Conservation (phyloP, 92 coral and sea anemone species). For the Siderastrea siderea region DNA sequence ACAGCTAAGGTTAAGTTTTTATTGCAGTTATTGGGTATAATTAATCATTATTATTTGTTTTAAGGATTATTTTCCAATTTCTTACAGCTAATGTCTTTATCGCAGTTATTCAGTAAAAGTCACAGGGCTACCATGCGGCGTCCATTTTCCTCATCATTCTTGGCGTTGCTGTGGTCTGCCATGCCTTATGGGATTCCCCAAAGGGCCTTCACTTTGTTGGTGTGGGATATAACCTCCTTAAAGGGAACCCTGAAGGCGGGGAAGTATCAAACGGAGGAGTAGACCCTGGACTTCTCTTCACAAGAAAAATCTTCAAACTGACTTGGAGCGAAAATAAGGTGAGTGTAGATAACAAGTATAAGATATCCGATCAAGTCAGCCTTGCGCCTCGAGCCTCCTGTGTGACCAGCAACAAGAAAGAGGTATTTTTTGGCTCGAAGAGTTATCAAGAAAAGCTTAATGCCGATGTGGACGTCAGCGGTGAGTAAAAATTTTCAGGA, state of each 20-base stretch:
- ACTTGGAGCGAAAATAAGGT: conserved; percentile 28
- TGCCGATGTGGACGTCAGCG: neutral
- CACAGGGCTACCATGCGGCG: conserved; percentile 1
- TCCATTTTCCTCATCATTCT: neutral
- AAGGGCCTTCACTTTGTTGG: conserved; percentile 71
- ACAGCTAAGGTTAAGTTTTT: no score
- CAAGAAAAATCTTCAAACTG: conserved; percentile 61
- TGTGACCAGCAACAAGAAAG: neutral
- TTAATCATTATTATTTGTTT: no score
- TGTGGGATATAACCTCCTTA: conserved; percentile 69
- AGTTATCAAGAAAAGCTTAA: conserved; percentile 19
- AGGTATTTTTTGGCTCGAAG: conserved; percentile 4
- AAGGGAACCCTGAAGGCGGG: conserved; percentile 77
- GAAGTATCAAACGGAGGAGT: conserved; percentile 65
- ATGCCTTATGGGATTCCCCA: neutral
- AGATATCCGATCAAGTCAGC: conserved; percentile 15
- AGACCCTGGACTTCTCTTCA: conserved; percentile 66
- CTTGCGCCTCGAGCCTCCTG: conserved; percentile 16
- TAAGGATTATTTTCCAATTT: no score
- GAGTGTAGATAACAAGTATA: conserved; percentile 11
- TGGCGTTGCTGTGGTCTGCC: neutral
- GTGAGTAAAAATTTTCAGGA: neutral
- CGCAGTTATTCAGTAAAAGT: neutral
- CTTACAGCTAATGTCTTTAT: no score
- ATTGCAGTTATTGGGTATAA: no score